Evolutionary conservation across 2,888 invertebrate genomes (phyloP), one percentile per base, ranked within the genome.

Genomic region (Hemaris fuciformis): DNA sequence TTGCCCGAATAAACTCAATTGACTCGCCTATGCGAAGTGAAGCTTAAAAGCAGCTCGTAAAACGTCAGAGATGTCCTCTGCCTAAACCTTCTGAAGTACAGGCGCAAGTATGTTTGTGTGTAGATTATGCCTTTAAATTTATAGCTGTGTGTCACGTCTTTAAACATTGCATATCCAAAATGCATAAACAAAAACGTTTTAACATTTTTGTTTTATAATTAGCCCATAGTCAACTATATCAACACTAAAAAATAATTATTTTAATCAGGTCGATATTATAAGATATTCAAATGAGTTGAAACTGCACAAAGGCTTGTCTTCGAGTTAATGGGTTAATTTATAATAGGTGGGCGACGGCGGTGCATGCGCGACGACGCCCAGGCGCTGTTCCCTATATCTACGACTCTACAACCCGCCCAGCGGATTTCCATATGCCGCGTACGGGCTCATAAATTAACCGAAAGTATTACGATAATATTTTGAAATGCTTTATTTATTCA

Each of bases 351-450:
- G 56, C 59, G 60, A 61, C 41, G 62, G 62, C 68, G 75, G 74
- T 75, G 80, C 78, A 74, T 74, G 69, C 71, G 72, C 77, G 80
- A 75, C 77, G 78, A 81, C 85, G 86, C 87, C 87, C 85, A 81
- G 69, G 73, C 84, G 74, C 70, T 87, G 87, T 87, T 80, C 78
- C 57, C 74, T 79, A 78, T 87, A 87, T 87, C 85, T 86, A 81
- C 70, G 80, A 72, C 71, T 68, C 72, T 68, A 66, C 66, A 76
- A 69, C 77, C 79, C 83, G 81, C 84, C 83, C 81, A 70, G 63
- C 71, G 66, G 71, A 85, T 85, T 83, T 81, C 83, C 85, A 81
- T 82, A 81, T 75, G 70, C 72, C 71, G 66, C 71, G 71, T 75
- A 76, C 72, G 75, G 71, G 71, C 77, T 71, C 74, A 67, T 81